A percentile compares a stretch with the other conserved stretches of the same genome.
phyloP scores from a whole-genome alignment of 2,888 invertebrate species.

The Capitulum mitella region DNA sequence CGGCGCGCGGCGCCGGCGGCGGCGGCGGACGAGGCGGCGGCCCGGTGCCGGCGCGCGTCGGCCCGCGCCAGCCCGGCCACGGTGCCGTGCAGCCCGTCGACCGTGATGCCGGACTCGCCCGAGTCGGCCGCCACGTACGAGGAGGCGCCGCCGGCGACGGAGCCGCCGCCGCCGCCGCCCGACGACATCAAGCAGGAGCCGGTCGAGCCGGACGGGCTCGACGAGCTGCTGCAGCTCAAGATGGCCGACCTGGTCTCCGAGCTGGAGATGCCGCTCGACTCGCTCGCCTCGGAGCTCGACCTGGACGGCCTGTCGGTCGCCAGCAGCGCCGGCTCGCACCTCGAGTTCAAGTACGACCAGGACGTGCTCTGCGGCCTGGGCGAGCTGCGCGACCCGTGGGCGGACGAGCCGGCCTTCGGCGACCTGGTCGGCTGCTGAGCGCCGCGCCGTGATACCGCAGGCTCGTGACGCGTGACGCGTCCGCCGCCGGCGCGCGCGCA shows the following conservation, averaged over 20 bases:
- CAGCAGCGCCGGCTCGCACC: slow-evolving; percentile 36
- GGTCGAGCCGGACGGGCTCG: neutral
- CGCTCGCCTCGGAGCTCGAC: slow-evolving; percentile 35
- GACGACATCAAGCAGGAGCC: neutral
- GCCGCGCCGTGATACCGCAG: neutral
- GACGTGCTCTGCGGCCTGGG: slow-evolving; percentile 32
- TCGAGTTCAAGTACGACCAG: slow-evolving; percentile 36
- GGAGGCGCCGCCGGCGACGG: neutral
- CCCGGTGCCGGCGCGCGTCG: slow-evolving; percentile 27
- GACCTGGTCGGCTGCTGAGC: slow-evolving; percentile 15
- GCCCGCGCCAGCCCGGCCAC: slow-evolving; percentile 29
- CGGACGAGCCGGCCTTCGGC: neutral
- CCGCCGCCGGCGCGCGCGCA: too few relatives aligned
- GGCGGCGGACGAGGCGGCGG: slow-evolving; percentile 31
- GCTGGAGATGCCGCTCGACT: slow-evolving; percentile 35
- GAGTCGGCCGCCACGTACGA: slow-evolving; percentile 36
- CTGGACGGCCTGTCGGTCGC: slow-evolving; percentile 35
- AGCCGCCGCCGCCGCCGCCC: too few relatives aligned
- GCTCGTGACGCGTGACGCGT: too few relatives aligned
- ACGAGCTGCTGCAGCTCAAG: slow-evolving; percentile 20
- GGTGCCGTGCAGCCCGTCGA: slow-evolving; percentile 34
- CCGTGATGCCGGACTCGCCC: slow-evolving; percentile 36
- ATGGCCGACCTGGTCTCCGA: slow-evolving; percentile 25
- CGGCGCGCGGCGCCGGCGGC: slow-evolving; percentile 31
- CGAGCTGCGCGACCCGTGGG: slow-evolving; percentile 13